Evolutionary conservation across 2,113 vertebrate genomes (phyloP), one percentile per base, ranked within the genome.

Genomic region (Caracal caracal): DNA sequence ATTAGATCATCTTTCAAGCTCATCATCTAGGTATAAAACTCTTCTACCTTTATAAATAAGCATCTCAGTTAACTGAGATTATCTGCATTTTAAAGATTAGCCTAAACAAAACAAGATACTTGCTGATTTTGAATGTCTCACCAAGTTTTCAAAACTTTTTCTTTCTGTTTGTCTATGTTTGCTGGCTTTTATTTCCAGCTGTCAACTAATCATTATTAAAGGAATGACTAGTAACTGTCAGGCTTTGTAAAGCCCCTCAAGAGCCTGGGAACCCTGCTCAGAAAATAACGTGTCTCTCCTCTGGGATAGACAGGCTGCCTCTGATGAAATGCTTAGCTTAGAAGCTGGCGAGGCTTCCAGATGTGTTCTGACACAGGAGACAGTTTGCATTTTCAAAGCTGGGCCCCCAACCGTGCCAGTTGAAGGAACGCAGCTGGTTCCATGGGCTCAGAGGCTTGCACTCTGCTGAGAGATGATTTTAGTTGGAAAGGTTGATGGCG

Each of bases 361-460:
- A 68, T 63, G 81, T 73, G 26, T 16, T 20, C 6, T 56, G 35
- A 53, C 47, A 2, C 90, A n/a, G 40, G 90, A 65, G 63, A 5
- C 17, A n/a, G 19, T 53, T 93, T 88, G 19, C 13, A 9, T 83
- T 96, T 93, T 84, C 10, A 80, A 33, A 78, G n/a, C 61, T 10
- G 6, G 51, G 76, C 73, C 79, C 22, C 93, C 3, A 59, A 3
- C 43, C 28, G 51, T 65, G 88, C 33, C 30, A 37, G 92, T 12
- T 59, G 97, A 61, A 82, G 61, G 13, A 90, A 3, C 53, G 90
- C 85, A 96, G 61, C 40, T 90, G 20, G 92, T 28, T 87, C 40
- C 8, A 4, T 4, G 0, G 9, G 20, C 43, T 61, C 26, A 59
- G 17, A 90, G 43, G 15, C 12, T 47, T 20, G 10, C 43, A 47